Base-by-base conservation (phyloP, 1,140 invertebrate species). In the Pteromalus puparum region DNA sequence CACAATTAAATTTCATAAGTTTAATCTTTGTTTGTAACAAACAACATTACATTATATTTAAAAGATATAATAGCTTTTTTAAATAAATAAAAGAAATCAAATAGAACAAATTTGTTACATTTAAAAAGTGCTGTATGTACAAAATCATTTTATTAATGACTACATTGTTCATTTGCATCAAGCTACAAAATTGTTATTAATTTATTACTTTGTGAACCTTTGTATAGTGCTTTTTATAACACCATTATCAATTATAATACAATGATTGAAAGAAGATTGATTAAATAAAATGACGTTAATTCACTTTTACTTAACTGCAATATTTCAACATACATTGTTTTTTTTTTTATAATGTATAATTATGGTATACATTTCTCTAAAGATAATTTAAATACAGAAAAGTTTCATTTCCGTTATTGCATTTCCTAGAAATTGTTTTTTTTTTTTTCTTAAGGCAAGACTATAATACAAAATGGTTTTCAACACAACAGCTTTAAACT, bases 21-120 rank as follows among this genome's bases (percentile, higher is more conserved):
- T 76, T 81, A 85, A 85, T 85, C 26, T 75, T 70, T 77, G 78
- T 48, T 80, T 84, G 12, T 80, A 84, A 84, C 53, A 84, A 84
- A 80, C 68, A 83, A 79, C 67, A 84, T 75, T 84, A 84, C 82
- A 84, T 48, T 24, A 65, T 76, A 61, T 80, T 18, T 65, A 84
- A 75, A 84, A 38, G 30, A 75, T 67, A 80, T n/a, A 81, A 74
- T 61, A 83, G 7, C 74, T 68, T 46, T 38, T 24, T 9, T 68
- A 81, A 85, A 53, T 77, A 80, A 76, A 48, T 61, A 21, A 80
- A 42, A 21, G 12, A 68, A 80, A 42, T 81, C 3, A 53, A 46
- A 74, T 34, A 21, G 2, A 74, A 46, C 18, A 74, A 70, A 70
- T 21, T 73, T 67, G 28, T 80, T 80, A 53, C 38, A 21, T 46